Evolutionary conservation across 2,888 invertebrate genomes (phyloP), one percentile per base, ranked within the genome.

Genomic region (Agrochola macilenta): DNA sequence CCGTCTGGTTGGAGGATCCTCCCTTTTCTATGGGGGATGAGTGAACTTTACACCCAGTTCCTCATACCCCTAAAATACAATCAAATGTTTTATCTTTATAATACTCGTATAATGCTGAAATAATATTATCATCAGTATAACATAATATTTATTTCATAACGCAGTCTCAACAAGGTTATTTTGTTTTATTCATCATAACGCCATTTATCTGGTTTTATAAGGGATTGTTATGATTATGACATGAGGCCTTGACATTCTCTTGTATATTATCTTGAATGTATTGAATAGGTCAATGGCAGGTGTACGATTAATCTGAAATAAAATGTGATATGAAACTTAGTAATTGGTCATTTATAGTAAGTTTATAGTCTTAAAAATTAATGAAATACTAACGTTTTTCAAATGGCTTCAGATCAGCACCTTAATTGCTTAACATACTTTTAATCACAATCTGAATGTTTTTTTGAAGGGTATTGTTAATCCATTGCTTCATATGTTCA

Each of bases 191-290:
- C 69, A 63, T 39, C 0, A 58, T 35, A n/a, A 82, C 58, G 63
- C 30, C 12, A 26, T 58, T 46, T 26, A 5, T 82, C 60, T 69
- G 23, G 8, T 69, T 26, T 80, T 69, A 49, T 30, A 60, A 43
- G 57, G 58, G 65, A 82, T 76, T 80, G 78, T 69, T 30, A 12
- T n/a, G 23, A 35, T 39, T 82, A 46, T 60, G 17, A 26, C 14
- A 26, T 12, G 20, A 26, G 57, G 14, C 79, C 79, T 80, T 60
- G 78, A 60, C 65, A 69, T 82, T 80, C 54, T 76, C 58, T 74
- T 46, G 65, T 65, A 43, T 35, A 64, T 58, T 17, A n/a, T 68
- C 14, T 68, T 60, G 68, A 57, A 30, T 68, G 30, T n/a, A 65
- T 69, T 76, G 14, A 49, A 61, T 81, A 35, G 68, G 35, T 76